Base-by-base conservation (phyloP, 2,888 invertebrate species). In the Neoaliturus tenellus region DNA sequence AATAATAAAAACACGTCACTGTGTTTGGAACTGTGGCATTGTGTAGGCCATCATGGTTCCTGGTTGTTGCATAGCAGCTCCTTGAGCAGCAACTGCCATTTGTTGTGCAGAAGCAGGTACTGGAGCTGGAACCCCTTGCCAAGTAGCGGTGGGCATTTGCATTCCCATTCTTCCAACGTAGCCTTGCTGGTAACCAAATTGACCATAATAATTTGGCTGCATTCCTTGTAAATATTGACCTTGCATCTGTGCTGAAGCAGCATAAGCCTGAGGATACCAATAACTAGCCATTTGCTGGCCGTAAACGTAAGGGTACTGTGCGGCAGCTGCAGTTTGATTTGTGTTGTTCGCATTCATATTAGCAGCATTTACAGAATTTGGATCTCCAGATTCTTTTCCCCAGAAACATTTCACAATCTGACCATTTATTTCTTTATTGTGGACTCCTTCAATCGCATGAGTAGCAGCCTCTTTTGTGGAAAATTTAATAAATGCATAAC, bases 401-500 rank as follows among this genome's bases (percentile, higher is more conserved):
- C 99, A 99, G 92, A 99, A 99, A 92, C 99, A 99, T 92, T 99
- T 99, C 80, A 99, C 98, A 88, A 95, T 94, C 90, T 98, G 97
- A 85, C 99, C 99, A 90, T 96, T 97, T 89, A 99, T 96, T 91
- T 99, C 98, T 87, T 97, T 97, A 90, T 98, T 98, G 91, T 99
- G 98, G 90, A 98, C 96, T 82, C 96, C 95, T 92, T 98, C 98
- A 89, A 99, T 99, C 88, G 99, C 99, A 91, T 97, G 97, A 86
- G 98, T 97, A 80, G 99, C 99, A 73, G 98, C 96, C 91, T 99
- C 99, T 92, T 99, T 99, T 89, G 97, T 96, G 85, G 96, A 95
- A 92, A 99, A 99, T 88, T 98, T 98, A 90, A 99, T 97, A 92
- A 99, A 99, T 89, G 99, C 98, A 91, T 98, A 99, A 88, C 99